Conservation (phyloP, 2,888 invertebrate species). For the Phyllotreta striolata region DNA sequence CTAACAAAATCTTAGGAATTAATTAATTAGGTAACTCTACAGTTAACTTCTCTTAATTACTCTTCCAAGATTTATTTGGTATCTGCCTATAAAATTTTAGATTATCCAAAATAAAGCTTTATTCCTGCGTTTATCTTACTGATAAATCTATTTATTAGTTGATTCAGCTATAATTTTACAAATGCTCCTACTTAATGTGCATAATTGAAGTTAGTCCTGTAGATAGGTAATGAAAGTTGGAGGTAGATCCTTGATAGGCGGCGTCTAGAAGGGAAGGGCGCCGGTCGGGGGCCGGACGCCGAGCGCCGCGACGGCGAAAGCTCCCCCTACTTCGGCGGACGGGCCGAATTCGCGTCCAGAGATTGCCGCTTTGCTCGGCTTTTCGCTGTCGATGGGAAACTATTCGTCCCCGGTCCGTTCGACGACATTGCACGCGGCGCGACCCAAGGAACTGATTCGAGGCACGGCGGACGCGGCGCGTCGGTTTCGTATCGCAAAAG, state of each 20-base stretch:
- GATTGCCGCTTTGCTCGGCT: not conserved
- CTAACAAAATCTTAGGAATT: no score
- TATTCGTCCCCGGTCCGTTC: conserved; percentile 29
- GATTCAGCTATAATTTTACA: no score
- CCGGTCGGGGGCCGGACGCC: conserved; percentile 11
- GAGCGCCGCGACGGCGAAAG: conserved; percentile 19
- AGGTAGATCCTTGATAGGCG: conserved; percentile 15
- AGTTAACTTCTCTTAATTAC: no score
- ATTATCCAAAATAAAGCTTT: no score
- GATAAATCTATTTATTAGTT: no score
- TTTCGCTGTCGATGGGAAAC: not conserved
- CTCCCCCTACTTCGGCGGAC: conserved; percentile 33
- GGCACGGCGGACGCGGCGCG: conserved; percentile 20
- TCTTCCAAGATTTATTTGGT: no score
- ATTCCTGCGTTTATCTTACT: no score
- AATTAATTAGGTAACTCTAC: no score
- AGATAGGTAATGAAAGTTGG: no score
- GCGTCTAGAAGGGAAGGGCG: conserved; percentile 5
- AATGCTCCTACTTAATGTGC: no score
- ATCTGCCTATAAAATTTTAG: no score
- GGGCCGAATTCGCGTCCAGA: conserved; percentile 37
- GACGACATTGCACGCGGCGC: conserved; percentile 5
- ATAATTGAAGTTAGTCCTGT: no score
- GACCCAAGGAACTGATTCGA: conserved; percentile 4
- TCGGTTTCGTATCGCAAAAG: conserved; percentile 1